Evolutionary conservation across 2,888 invertebrate species (phyloP), one percentile per base, ranked within the genome.

Genomic region (Philaethria dido): DNA sequence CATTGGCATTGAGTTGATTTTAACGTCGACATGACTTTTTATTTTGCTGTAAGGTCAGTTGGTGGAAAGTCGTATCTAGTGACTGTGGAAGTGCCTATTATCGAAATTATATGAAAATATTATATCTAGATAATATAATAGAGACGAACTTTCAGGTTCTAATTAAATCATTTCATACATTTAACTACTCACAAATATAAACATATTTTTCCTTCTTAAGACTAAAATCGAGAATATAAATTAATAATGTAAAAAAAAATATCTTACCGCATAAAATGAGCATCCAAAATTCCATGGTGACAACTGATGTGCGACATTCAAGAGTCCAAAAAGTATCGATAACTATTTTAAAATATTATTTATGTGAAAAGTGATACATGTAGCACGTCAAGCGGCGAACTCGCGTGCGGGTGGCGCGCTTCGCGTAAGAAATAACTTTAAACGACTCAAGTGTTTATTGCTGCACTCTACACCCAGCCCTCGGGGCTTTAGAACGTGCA

Each of bases 321-420:
- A 57, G 62, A 22, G 14, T 59, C 20, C n/a, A 64, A 67, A 66
- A 68, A 61, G 36, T 69, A 48, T 61, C 36, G 52, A 62, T 25
- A 68, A 69, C 59, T 62, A 60, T 69, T 69, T 68, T 48, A 62
- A 69, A 65, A 60, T 52, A 36, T 55, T 60, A 74, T 74, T 79
- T 80, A 81, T 80, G 79, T 80, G 75, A 80, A 68, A 57, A 61
- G 50, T 64, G 66, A 64, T 69, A 70, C 60, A 72, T 69, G 66
- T 61, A 69, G 44, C 65, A 64, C 70, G 75, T 74, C 71, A 72
- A 70, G 77, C 77, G 80, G 79, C 57, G 62, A 79, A 75, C 77
- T 83, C 88, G 88, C 89, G 83, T 87, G 84, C 80, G 82, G 84
- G 81, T 79, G 75, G 78, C 85, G 85, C 88, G 89, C 81, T 80